Evolutionary conservation across 2,888 invertebrate genomes (phyloP), one percentile per base, ranked within the genome.

Genomic region (Orchestes rusci): DNA sequence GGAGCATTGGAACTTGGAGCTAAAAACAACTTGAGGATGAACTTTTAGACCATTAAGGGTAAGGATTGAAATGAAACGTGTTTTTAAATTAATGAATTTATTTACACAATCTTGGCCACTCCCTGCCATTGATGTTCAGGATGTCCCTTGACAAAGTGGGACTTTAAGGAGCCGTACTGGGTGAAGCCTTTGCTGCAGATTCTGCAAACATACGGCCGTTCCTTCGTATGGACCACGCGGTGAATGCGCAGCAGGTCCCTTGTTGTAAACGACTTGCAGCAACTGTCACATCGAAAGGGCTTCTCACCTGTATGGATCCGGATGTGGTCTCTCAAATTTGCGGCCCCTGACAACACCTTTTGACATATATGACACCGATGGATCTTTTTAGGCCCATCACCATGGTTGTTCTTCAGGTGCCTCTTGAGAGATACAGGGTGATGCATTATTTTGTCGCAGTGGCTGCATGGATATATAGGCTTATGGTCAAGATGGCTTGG

Each of bases 181-280:
- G 58, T 56, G 40, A 64, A 66, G 3, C 54, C 50, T 42, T 57
- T 60, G 2, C 31, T 30, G 32, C 44, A 44, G 19, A 38, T 29
- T 16, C 71, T 68, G 48, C 77, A 77, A 15, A 70, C 67, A 37
- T 68, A 74, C 2, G 75, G 76, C 28, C 73, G 64, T 1, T 72
- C 65, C 4, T 74, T 73, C 1, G 73, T 72, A 42, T 77, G 77
- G 0, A 68, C 68, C 0, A 74, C 70, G 62, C 70, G 70, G 39
- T 77, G 77, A 1, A 69, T 64, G 19, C 66, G 69, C 36, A 77
- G 51, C 5, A 69, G 50, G 8, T 67, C 65, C 2, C 62, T 68
- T 20, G 30, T 51, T 42, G 60, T 64, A n/a, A 70, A 70, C 1
- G 59, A 56, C 41, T 69, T 70, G 4, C 45, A 52, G 42, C 66